Percentiles rank a stretch among this genome's conserved stretches.
Conservation (phyloP, 2,113 vertebrate genomes). For the Chionodraco myersi region DNA sequence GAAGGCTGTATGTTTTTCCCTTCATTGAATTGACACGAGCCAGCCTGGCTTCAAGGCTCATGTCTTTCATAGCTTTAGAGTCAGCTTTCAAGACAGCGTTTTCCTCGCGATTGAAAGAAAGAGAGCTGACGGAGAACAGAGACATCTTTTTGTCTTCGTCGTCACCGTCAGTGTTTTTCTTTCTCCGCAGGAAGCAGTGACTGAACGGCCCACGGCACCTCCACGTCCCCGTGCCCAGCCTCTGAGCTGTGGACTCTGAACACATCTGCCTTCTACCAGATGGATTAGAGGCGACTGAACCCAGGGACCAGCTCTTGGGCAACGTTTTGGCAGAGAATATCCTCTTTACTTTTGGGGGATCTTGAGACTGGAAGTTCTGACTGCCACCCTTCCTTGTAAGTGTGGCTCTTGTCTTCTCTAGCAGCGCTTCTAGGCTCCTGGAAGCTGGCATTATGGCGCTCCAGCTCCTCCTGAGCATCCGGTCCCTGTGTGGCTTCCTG, state of each 20-base stretch:
- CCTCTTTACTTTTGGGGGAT: constrained; percentile 79
- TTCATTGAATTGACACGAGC: constrained; percentile 88
- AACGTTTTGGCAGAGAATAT: constrained; percentile 86
- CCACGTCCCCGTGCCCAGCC: constrained; percentile 85
- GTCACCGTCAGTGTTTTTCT: constrained; percentile 73
- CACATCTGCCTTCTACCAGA: constrained; percentile 68
- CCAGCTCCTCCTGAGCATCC: constrained; percentile 85
- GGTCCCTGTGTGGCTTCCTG: constrained; percentile 85
- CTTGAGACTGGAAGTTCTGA: constrained; percentile 77
- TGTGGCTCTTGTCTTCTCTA: constrained; percentile 86
- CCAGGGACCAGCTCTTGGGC: constrained; percentile 90
- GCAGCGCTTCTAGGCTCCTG: constrained; percentile 85
- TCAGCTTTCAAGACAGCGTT: constrained; percentile 38
- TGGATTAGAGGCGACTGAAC: constrained; percentile 81
- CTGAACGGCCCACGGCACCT: constrained; percentile 89
- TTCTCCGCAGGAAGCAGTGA: constrained; percentile 89
- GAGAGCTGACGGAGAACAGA: constrained; percentile 25
- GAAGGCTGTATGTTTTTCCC: constrained; percentile 90
- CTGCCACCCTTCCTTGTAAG: constrained; percentile 81
- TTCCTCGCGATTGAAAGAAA: constrained; percentile 20
- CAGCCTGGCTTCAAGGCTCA: constrained; percentile 87
- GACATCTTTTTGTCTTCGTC: constrained; percentile 61
- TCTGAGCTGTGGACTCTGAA: constrained; percentile 77
- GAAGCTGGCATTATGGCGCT: constrained; percentile 85
- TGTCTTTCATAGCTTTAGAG: constrained; percentile 69